Evolutionary conservation across 1,140 invertebrate species (phyloP), one percentile per base, ranked within the genome.

Genomic region (Polyergus mexicanus): DNA sequence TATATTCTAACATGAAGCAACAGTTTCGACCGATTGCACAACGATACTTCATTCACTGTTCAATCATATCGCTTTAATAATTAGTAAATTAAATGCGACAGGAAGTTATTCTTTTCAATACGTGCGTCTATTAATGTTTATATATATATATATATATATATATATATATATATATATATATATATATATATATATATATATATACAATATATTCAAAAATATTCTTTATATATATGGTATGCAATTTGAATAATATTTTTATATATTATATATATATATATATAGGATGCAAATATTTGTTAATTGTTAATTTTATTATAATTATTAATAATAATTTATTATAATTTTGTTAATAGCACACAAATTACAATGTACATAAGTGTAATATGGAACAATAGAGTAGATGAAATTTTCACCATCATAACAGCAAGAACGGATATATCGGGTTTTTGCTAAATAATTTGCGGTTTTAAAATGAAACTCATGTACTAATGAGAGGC

Each of bases 11-110:
- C 4, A 51, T 13, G 41, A 13, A 65, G 60, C 76, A 78, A 68
- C 62, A 35, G 44, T 68, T 78, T 47, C 76, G 66, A 78, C 35
- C n/a, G 76, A 32, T 63, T 5, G 22, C 10, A 13, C 16, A n/a
- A 76, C 25, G 56, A 63, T 28, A 41, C 25, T 76, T 76, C 44
- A 78, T 78, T 78, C 44, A 22, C 22, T 44, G 19, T 41, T 68
- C 44, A 68, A 68, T 16, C 60, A n/a, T 66, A 66, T 66, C 13
- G 41, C 13, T 68, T 68, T 78, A 68, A 68, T 66, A 66, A 78
- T 78, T 51, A 68, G 28, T 76, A 63, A 78, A 51, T 51, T 7
- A 68, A 68, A 66, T 47, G 3, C 44, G 13, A 32, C 22, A 47
- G 47, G 60, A 47, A 41, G 3, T 16, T 47, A 51, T 56, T 51